Conservation (phyloP, 2,797 vertebrate genomes). For the Pangasius macronema region DNA sequence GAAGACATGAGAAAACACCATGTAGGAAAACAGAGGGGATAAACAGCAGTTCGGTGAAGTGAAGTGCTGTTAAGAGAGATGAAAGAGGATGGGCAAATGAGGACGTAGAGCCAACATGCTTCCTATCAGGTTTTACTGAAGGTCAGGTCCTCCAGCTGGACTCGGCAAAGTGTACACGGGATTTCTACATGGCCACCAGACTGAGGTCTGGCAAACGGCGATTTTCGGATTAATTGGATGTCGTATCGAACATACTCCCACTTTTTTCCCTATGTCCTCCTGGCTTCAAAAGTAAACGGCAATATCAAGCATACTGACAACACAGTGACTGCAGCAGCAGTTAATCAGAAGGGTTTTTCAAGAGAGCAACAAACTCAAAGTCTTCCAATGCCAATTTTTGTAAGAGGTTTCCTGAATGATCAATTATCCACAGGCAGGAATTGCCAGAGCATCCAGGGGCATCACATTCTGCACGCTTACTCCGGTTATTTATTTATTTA, state of each 20-base stretch:
- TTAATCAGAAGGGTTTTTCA: not conserved
- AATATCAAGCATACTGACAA: not conserved
- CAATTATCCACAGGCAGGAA: not conserved
- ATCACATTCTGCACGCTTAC: not conserved
- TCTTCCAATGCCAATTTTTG: not conserved
- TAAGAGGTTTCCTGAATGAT: not conserved
- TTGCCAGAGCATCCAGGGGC: not conserved
- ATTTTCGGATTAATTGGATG: not conserved
- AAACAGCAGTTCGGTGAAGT: constrained; percentile 9
- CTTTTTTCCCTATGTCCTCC: not conserved
- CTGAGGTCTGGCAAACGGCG: not conserved
- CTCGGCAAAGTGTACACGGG: not conserved
- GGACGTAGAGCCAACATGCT: not conserved
- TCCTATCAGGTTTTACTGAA: not conserved
- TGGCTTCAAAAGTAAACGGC: not conserved
- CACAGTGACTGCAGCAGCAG: not conserved
- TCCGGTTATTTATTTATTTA: not conserved
- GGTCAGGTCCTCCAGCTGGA: constrained; percentile 22
- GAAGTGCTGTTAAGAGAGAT: not conserved
- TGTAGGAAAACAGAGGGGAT: constrained; percentile 24
- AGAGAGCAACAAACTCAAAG: not conserved
- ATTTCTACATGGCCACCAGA: not conserved
- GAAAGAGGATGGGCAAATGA: constrained; percentile 7
- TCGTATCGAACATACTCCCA: not conserved
- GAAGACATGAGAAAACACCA: constrained; percentile 21